phyloP scores from a whole-genome alignment of 2,797 vertebrate genomes.

The Helarctos malayanus region DNA sequence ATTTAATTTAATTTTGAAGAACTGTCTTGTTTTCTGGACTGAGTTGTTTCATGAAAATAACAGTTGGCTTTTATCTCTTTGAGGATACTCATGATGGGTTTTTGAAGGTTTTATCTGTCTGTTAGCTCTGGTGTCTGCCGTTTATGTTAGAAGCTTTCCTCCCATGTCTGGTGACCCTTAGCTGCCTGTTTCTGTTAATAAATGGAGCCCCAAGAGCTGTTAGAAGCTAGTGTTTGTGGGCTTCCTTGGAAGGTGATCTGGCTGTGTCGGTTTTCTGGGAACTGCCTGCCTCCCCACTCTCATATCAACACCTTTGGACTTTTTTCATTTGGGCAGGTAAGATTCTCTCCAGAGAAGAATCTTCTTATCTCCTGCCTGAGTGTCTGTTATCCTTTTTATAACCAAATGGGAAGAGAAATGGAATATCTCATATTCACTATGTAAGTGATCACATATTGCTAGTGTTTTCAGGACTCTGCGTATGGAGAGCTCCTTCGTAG shows the following conservation, averaged over 20 bases:
- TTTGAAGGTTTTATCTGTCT: slow-evolving; percentile 15
- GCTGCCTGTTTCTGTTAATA: not conserved
- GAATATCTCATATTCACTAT: not conserved
- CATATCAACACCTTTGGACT: not conserved
- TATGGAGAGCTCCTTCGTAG: not conserved
- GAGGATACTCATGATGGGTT: not conserved
- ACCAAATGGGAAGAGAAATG: not conserved
- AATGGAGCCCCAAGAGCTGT: not conserved
- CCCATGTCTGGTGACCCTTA: not conserved
- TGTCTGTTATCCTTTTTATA: not conserved
- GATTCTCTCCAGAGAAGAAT: not conserved
- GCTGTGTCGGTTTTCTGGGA: not conserved
- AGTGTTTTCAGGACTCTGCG: not conserved
- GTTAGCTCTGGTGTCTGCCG: not conserved
- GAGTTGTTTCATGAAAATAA: not conserved
- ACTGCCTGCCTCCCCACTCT: accelerated
- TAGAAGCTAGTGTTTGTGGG: not conserved
- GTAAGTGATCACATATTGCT: not conserved
- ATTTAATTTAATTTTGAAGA: not conserved
- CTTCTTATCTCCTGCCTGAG: not conserved
- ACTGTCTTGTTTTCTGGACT: not conserved
- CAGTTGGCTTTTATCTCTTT: not conserved
- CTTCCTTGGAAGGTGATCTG: not conserved
- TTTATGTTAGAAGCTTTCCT: not conserved
- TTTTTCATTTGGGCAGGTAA: not conserved